Percentiles rank a stretch among this genome's conserved stretches.
These are phyloP conservation scores for Tympanoctomys barrerae DNA, from an alignment of 2,797 vertebrate species.

Conservation along the genomic window DNA sequence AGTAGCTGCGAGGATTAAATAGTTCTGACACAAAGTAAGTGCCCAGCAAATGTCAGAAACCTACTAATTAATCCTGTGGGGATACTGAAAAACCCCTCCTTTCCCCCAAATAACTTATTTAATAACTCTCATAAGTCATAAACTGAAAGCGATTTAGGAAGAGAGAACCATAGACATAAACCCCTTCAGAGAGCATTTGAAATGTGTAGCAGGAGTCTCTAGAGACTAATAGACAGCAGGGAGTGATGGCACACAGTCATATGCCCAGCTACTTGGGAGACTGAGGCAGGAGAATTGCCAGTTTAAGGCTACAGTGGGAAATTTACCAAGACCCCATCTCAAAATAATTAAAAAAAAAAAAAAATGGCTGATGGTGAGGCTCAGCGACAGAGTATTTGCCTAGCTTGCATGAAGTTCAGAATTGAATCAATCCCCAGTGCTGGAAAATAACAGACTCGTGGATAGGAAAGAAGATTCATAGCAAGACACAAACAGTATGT, in stretches of 20 bases:
- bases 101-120: neutral
- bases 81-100: neutral
- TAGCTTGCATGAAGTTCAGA: neutral
- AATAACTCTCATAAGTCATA: neutral
- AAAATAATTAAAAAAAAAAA: too few relatives aligned
- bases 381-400: neutral
- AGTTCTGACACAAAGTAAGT: neutral
- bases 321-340: neutral
- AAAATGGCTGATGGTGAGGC: neutral
- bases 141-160: constrained; percentile 6
- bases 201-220: too few relatives aligned
- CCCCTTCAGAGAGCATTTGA: neutral
- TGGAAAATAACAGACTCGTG: neutral
- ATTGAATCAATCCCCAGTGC: neutral
- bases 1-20: neutral
- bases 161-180: neutral
- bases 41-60: neutral
- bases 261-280: neutral
- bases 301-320: neutral
- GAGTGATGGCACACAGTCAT: neutral
- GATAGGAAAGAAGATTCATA: neutral
- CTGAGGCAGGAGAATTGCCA: neutral
- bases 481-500: fast-evolving
- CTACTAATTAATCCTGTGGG: neutral
- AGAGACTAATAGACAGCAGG: too few relatives aligned